Base-by-base conservation (phyloP, 30 jellyfish, hydroid and myxozoan species). In the Aurelia aurita complex sp. Pacific region DNA sequence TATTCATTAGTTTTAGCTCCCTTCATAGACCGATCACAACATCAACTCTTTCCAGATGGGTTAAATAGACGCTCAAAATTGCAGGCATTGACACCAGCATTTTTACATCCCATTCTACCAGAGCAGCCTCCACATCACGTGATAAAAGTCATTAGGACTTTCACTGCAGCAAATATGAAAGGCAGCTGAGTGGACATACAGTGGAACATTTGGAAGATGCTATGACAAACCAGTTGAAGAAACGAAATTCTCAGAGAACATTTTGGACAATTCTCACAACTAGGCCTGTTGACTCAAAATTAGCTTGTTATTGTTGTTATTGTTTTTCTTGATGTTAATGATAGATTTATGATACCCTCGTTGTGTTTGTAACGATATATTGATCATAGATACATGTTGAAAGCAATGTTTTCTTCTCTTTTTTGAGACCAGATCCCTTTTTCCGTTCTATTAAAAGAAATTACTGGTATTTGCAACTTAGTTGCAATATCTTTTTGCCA, bases 101-200 rank as follows among this genome's bases (percentile, higher is more conserved):
- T 3, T 67, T 67, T 33, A n/a, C 77, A 3, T 67, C 60, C 12
- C 51, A 23, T 35, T 67, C 42, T 67, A 67, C 77, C 9, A 67
- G 77, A 35, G 77, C 51, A 15, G 77, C 77, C 16, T 19, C 77
- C 15, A 33, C 11, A 6, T 67, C 77, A 18, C 29, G 35, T 13
- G 77, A 23, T 23, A 59, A 19, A 13, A 14, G 1, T 14, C 54
- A 19, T 14, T 67, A 7, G 77, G 77, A 29, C 77, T 67, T 23
- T 67, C 77, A 2, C 77, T 67, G 23, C 50, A 19, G 35, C 43
- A 29, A 15, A 67, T 67, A n/a, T 23, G 19, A 59, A 67, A 33
- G 35, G 77, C 86, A 3, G 86, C 86, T 12, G 86, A 60, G 8
- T 76, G 86, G 86, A 16, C 59, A 17, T 55, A 76, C 40, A 13